Evolutionary conservation across 1,140 invertebrate species (phyloP).

Genomic region (Lasioglossum baleicum): DNA sequence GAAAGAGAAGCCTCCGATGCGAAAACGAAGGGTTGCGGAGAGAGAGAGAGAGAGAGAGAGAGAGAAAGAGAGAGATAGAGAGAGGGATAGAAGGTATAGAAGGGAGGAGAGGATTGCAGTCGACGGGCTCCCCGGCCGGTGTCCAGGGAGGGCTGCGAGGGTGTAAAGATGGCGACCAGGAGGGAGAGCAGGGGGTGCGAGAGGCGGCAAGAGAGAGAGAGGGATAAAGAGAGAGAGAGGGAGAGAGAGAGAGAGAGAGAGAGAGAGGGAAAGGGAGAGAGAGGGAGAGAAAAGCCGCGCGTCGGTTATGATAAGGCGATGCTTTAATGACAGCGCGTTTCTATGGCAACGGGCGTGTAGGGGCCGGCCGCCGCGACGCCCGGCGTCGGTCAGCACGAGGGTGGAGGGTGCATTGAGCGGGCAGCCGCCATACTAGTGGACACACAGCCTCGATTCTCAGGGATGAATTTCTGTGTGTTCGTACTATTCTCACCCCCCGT

Average conservation of each 20-base stretch:
- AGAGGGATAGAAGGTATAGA: too few species aligned
- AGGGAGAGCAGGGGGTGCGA: conserved; percentile 49
- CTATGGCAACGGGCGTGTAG: conserved; percentile 77
- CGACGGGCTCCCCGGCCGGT: conserved; percentile 58
- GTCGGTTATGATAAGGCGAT: conserved; percentile 81
- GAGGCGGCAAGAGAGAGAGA: conserved; percentile 64
- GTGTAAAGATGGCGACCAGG: conserved; percentile 78
- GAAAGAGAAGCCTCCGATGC: conserved; percentile 51
- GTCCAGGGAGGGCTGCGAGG: conserved; percentile 58
- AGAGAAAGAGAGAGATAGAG: conserved; percentile 45
- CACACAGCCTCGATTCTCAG: conserved; percentile 72
- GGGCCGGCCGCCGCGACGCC: conserved; percentile 78
- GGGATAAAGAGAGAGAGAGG: conserved; percentile 56
- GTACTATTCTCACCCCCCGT: conserved; percentile 56
- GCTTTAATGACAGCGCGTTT: conserved; percentile 80
- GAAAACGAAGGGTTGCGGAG: conserved; percentile 49
- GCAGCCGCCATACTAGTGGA: conserved; percentile 78
- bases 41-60: conserved; percentile 38
- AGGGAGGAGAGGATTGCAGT: conserved; percentile 55
- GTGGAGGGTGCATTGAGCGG: conserved; percentile 67
- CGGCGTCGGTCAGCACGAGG: conserved; percentile 76
- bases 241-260: conserved; percentile 11
- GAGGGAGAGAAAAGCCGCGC: conserved; percentile 71
- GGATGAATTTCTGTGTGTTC: conserved; percentile 74
- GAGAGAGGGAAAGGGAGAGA: conserved; percentile 49